Conservation (phyloP, 2,797 vertebrate species). For the Tenualosa thibaudeaui region DNA sequence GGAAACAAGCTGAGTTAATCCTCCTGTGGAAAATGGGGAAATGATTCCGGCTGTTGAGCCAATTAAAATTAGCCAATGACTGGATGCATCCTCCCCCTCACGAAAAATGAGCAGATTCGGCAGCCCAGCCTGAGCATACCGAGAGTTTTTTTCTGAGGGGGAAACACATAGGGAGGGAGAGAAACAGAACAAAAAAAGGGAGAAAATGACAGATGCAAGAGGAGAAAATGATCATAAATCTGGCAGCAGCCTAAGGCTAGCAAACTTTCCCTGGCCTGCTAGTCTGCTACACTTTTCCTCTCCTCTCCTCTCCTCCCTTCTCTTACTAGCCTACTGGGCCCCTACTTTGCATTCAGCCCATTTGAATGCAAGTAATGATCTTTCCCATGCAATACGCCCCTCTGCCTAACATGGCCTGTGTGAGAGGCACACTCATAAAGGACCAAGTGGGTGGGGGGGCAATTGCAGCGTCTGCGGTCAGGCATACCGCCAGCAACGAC, state of each 20-base stretch:
- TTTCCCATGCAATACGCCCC: conserved; percentile 36
- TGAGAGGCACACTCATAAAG: conserved; percentile 56
- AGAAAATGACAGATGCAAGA: conserved; percentile 22
- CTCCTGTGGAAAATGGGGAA: conserved; percentile 43
- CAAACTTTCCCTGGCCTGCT: conserved; percentile 38
- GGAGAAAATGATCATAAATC: conserved; percentile 33
- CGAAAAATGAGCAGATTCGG: conserved; percentile 42
- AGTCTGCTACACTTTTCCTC: conserved; percentile 31
- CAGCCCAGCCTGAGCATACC: not conserved
- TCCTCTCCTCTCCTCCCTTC: not conserved
- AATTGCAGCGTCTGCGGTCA: conserved; percentile 62
- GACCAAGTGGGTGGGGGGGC: conserved; percentile 33
- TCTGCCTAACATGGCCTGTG: conserved; percentile 51
- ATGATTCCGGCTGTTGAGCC: conserved; percentile 47
- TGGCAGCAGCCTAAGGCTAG: conserved; percentile 45
- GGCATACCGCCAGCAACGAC: conserved; percentile 55
- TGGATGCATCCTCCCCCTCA: conserved; percentile 26
- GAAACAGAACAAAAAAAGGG: conserved; percentile 18
- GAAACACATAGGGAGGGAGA: not conserved
- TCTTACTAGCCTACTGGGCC: not conserved
- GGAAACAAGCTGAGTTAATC: conserved; percentile 45
- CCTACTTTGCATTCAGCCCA: conserved; percentile 28
- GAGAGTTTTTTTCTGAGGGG: not conserved
- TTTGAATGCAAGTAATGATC: conserved; percentile 42
- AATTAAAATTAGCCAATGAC: conserved; percentile 58